A percentile compares a stretch with the other conserved stretches of the same genome.
phyloP scores from a whole-genome alignment of 2,113 vertebrate genomes.

The Crotalus viridis region DNA sequence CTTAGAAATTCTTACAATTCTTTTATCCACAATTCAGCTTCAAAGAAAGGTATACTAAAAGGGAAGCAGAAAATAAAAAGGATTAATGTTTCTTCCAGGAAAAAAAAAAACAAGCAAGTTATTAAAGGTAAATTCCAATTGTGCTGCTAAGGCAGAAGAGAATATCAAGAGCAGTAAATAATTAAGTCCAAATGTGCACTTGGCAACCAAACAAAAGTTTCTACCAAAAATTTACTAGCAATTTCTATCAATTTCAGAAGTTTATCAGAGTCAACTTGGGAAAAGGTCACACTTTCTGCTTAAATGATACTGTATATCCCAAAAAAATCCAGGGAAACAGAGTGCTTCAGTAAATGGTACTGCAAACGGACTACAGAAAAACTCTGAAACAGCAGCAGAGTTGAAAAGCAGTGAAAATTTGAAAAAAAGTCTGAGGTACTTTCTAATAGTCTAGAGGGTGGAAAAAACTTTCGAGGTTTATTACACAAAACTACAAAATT shows the following conservation, averaged over 20 bases:
- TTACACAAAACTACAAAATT: background rate
- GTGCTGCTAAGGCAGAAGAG: background rate
- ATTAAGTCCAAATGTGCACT: background rate
- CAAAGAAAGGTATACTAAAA: conserved; percentile 82
- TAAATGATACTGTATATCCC: background rate
- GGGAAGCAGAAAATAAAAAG: background rate
- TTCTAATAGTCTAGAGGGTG: background rate
- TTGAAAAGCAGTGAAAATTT: background rate
- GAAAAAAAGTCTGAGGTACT: background rate
- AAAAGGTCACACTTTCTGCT: background rate
- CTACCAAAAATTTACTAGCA: background rate
- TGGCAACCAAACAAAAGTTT: background rate
- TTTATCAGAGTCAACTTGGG: background rate
- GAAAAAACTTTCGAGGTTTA: background rate
- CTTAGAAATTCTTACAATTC: conserved; percentile 83
- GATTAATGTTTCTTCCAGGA: accelerated
- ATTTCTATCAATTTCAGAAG: background rate
- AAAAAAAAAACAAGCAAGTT: accelerated
- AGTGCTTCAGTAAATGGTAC: background rate
- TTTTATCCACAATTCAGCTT: conserved; percentile 95
- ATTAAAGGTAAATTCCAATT: background rate
- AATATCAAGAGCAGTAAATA: background rate
- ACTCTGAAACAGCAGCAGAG: background rate
- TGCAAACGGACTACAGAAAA: background rate
- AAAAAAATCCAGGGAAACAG: background rate